Evolutionary conservation across 2,797 vertebrate species (phyloP), one percentile per base, ranked within the genome.

Genomic region (Hypotaenidia okinawae): DNA sequence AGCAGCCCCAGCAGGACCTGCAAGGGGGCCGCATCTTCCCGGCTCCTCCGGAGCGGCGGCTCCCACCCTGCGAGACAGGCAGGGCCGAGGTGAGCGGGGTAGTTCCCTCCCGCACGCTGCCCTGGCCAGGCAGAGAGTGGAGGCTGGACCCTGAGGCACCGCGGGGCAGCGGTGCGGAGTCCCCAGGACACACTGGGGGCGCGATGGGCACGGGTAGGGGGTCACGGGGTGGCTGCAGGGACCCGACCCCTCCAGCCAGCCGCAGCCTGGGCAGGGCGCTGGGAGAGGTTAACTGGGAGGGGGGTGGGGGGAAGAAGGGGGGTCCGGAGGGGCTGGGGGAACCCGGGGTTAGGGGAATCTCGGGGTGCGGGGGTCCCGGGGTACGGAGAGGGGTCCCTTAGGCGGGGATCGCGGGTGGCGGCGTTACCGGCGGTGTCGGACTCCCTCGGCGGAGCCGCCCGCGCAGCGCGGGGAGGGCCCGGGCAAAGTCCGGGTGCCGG

Each of bases 21-120:
- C 39, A 74, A 66, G 55, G 78, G 45, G 77, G 73, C 54, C 30
- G 84, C 97, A 97, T 97, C 90, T 91, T 97, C 88, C 89, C 57
- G 91, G 19, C 6, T n/a, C 57, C 70, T 30, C 15, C 59, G 28
- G 90, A 13, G 49, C 22, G 32, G 76, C 12, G 22, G 54, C 11
- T 89, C 90, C 41, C 70, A 90, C 82, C 88, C 92, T 95, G 82
- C 41, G 41, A 11, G 82, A 90, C 51, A 76, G 70, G 85, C 82
- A 79, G 82, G 51, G 55, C 30, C 67, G 1, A n/a, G 49, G 45
- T 93, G 76, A 94, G 54, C 14, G 43, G 9, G 52, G 63, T 37
- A 45, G 62, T 22, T 17, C 52, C 23, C 45, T 68, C 28, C 64
- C 32, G 23, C 11, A 5, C 51, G 9, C n/a, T n/a, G 76, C 45